Base-by-base conservation (phyloP, 1,140 invertebrate genomes). In the Aphis craccivora region DNA sequence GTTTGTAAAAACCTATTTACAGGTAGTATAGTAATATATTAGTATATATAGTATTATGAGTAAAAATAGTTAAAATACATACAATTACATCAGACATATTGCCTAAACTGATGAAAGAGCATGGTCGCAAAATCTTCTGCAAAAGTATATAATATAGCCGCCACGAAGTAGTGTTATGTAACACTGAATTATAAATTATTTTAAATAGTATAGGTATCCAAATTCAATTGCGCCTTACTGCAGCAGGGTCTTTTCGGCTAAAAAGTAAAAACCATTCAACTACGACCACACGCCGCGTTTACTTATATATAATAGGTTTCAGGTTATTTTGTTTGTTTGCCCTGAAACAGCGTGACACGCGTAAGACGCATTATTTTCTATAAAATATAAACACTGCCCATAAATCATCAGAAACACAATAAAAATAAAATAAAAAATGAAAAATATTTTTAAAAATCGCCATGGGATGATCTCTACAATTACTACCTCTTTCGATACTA, bases 261-360 rank as follows among this genome's bases (percentile, higher is more conserved):
- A 83, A 84, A 84, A 92, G 22, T 40, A 55, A 93, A 93, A 40
- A 25, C 35, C 53, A 93, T 93, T 93, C 48, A 53, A 81, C 37
- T 81, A 25, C 91, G 91, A 93, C 91, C 91, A 86, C 91, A 93
- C 91, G 91, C 91, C 81, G 91, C 91, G 91, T 51, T 84, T 84
- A 86, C 48, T 83, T 67, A 30, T 67, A 18, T 67, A 83, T 83
- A 37, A 83, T 83, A 83, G 60, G 14, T 76, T 76, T 76, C 60
- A 35, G 35, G 35, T 55, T 40, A 40, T 40, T 93, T 86, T 43
- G 81, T 60, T 45, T 89, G 88, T 93, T 93, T 93, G 91, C 76
- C 45, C 43, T 51, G 30, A 45, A 93, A 93, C 91, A 93, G 76
- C 91, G 76, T 93, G 91, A 93, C 91, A 40, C 11, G 48, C 45